A percentile compares a stretch with the other conserved stretches of the same genome.
Conservation (phyloP, 2,113 vertebrate genomes). For the Speoplatyrhinus poulsoni region DNA sequence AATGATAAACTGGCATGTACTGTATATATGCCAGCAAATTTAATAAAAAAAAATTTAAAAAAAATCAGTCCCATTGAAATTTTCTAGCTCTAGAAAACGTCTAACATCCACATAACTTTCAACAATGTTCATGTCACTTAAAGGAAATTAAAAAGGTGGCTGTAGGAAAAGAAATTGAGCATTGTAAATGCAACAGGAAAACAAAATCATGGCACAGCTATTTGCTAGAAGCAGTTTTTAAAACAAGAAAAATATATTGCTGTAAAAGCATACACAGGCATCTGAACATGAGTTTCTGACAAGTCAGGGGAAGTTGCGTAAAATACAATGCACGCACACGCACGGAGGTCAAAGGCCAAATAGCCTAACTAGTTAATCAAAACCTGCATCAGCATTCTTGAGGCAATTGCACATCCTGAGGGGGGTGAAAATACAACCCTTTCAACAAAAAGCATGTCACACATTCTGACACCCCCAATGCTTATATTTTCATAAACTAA, state of each 20-base stretch:
- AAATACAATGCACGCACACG: slow-evolving; percentile 45
- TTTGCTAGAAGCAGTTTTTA: slow-evolving; percentile 63
- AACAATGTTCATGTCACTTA: slow-evolving; percentile 31
- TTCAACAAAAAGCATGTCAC: slow-evolving; percentile 13
- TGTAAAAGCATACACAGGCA: slow-evolving; percentile 67
- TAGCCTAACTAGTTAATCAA: slow-evolving; percentile 2
- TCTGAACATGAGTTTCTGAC: slow-evolving; percentile 57
- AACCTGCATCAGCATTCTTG: slow-evolving; percentile 50
- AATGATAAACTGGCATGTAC: slow-evolving; percentile 36
- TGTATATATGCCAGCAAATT: slow-evolving; percentile 15
- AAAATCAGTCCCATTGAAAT: slow-evolving; percentile 45
- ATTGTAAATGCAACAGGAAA: slow-evolving; percentile 41
- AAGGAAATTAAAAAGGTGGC: slow-evolving; percentile 30
- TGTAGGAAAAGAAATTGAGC: slow-evolving; percentile 40
- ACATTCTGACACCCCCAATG: not conserved
- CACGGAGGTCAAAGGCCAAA: slow-evolving; percentile 8
- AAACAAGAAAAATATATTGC: slow-evolving; percentile 64
- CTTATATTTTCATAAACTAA: slow-evolving; percentile 43
- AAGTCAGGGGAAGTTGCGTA: slow-evolving; percentile 70
- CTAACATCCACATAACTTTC: slow-evolving; percentile 36
- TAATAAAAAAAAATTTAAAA: slow-evolving; percentile 38
- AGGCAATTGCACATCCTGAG: slow-evolving; percentile 65
- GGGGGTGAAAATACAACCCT: slow-evolving; percentile 12
- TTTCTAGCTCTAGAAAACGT: slow-evolving; percentile 23
- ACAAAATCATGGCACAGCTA: slow-evolving; percentile 61